Evolutionary conservation across 2,888 invertebrate genomes (phyloP), one percentile per base, ranked within the genome.

Genomic region (Himalopsyche anomala): DNA sequence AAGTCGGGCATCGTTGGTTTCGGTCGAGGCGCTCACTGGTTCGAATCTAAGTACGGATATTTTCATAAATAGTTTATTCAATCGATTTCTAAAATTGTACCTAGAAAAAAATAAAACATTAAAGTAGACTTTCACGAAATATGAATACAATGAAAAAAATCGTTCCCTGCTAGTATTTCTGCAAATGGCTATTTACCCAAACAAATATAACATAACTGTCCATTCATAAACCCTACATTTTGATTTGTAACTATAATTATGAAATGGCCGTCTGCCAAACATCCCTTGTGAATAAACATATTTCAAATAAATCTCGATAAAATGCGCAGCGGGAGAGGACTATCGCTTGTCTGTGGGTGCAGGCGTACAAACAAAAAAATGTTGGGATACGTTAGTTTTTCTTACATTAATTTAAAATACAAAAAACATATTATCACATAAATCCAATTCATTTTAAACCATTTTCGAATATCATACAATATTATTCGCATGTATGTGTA

Each of bases 231-330:
- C 74, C 74, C 74, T 36, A 36, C 36, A 12, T 9, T 74, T 74
- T 74, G 74, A 74, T 74, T 74, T 74, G 74, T 38, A 74, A 36
- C 74, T 36, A 74, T 74, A 74, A 74, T 74, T 38, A 74, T 38
- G 15, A 36, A 74, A 74, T 12, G 36, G 74, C 38, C 74, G 36
- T 38, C 74, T 38, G 36, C 74, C 38, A 74, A 38, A 19, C 74
- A 74, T 74, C 74, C 74, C 74, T 74, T 74, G 74, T 15, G 74
- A 74, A 74, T 74, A 38, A 74, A 28, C 74, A 74, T 74, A 74
- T 74, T 74, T 74, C 74, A 74, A 74, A 74, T 74, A 74, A 74
- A 74, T 36, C 36, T 74, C 74, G 74, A 74, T 74, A 74, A 74
- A 74, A 36, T 36, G 38, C 74, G 0, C 74, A 12, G 36, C 74